Base-by-base conservation (phyloP, 2,797 vertebrate species). In the Acrossocheilus fasciatus region DNA sequence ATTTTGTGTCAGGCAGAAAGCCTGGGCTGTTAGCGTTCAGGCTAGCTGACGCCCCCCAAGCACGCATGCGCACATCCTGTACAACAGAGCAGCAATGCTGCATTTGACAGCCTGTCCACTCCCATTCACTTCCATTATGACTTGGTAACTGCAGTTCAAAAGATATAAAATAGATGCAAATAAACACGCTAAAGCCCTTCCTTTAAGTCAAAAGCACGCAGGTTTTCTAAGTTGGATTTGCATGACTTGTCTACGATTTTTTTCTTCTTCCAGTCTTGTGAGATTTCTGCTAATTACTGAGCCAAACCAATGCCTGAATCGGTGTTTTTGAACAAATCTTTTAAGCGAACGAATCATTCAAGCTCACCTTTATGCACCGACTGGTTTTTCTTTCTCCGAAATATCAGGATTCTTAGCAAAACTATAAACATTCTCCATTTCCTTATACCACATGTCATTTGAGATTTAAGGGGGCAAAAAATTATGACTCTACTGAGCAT, bases 51-150 rank as follows among this genome's bases (percentile, higher is more conserved):
- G 72, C 69, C 59, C 72, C 62, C 82, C 30, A 4, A 90, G 59
- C 85, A 87, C 89, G 89, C 89, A 77, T 87, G 89, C 89, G 89
- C 75, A 85, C 83, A 86, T 75, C 47, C 64, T 74, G 88, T 83
- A 87, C 81, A 87, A 89, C 87, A 89, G 77, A 81, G 84, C 73
- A 52, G 23, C 20, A 54, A 9, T 54, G 83, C 73, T 30, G 62
- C 39, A 54, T 23, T 30, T 43, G 74, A 77, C 83, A 84, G 83
- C 36, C 45, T 23, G 74, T 20, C 83, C 83, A 69, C 62, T 41
- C 47, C 54, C 15, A 3, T 15, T 18, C 36, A 54, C 59, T 41
- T 36, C 26, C 82, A 36, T 5, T 36, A 15, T 8, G 43, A 1
- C 36, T 57, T 4, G 18, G 6, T 26, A 26, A 45, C 50, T 57